Evolutionary conservation across 2,113 vertebrate genomes (phyloP).

Genomic region (Nanorana parkeri): DNA sequence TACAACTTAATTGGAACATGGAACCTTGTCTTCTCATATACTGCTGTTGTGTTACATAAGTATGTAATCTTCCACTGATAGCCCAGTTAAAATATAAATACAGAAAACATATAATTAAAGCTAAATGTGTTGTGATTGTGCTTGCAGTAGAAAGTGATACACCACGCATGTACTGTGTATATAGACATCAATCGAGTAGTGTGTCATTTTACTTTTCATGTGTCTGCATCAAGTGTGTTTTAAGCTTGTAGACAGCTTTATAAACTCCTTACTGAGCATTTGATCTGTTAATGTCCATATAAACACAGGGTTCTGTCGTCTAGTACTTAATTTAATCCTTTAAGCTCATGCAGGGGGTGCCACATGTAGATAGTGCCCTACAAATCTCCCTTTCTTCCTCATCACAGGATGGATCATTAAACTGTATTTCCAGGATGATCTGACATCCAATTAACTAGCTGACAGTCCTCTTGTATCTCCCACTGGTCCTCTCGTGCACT

Average conservation of each 20-base stretch:
- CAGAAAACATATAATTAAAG: too few species aligned
- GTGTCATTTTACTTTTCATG: background rate
- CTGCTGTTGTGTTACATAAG: too few species aligned
- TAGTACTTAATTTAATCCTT: constrained; percentile 69
- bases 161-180: too few species aligned
- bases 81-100: too few species aligned
- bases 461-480: constrained; percentile 72
- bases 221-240: background rate
- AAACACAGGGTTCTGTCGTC: constrained; percentile 58
- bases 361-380: constrained; percentile 64
- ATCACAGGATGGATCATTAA: constrained; percentile 73
- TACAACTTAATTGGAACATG: too few species aligned
- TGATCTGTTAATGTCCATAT: constrained; percentile 34
- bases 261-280: constrained; percentile 33
- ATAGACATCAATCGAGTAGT: background rate
- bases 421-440: constrained; percentile 67
- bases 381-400: constrained; percentile 58
- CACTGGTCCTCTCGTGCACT: constrained; percentile 71
- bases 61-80: too few species aligned
- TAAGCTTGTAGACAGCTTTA: background rate
- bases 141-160: too few species aligned
- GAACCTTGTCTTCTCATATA: too few species aligned
- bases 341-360: constrained; percentile 66
- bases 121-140: too few species aligned
- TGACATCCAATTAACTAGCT: constrained; percentile 81